Evolutionary conservation across 2,113 vertebrate genomes (phyloP).

Genomic region (Heloderma charlesbogerti): DNA sequence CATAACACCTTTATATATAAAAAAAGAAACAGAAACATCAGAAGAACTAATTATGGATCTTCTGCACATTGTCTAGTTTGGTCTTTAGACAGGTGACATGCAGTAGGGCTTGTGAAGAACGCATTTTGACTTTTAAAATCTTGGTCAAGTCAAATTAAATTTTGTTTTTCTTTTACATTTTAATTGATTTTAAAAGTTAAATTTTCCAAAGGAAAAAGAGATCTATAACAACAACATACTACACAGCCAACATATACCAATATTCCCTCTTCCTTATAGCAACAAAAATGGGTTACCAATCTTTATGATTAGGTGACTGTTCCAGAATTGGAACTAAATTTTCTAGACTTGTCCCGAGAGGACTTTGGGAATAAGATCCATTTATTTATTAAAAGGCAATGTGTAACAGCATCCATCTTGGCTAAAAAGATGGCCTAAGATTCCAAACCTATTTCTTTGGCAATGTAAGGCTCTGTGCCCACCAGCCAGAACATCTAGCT

Average conservation of each 20-base stretch:
- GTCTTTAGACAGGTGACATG: not conserved
- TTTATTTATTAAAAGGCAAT: not conserved
- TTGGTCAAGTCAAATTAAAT: not conserved
- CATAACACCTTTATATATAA: no score
- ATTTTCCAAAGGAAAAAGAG: no score
- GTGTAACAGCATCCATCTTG: not conserved
- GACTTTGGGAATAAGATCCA: not conserved
- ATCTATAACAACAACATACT: no score
- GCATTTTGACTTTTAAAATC: not conserved
- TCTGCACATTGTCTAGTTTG: not conserved
- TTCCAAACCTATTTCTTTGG: not conserved
- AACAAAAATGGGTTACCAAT: no score
- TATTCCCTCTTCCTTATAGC: no score
- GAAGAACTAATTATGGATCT: not conserved
- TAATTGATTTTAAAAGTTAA: no score
- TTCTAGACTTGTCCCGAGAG: not conserved
- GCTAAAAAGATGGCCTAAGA: not conserved
- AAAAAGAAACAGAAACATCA: not conserved
- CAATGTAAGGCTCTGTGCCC: not conserved
- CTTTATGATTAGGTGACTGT: no score
- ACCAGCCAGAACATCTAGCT: not conserved
- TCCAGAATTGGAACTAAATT: no score
- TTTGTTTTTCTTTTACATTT: no score
- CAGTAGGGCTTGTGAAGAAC: not conserved
- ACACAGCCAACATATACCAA: no score